phyloP scores from a whole-genome alignment of 2,888 invertebrate genomes.

The Trachelus stipa region DNA sequence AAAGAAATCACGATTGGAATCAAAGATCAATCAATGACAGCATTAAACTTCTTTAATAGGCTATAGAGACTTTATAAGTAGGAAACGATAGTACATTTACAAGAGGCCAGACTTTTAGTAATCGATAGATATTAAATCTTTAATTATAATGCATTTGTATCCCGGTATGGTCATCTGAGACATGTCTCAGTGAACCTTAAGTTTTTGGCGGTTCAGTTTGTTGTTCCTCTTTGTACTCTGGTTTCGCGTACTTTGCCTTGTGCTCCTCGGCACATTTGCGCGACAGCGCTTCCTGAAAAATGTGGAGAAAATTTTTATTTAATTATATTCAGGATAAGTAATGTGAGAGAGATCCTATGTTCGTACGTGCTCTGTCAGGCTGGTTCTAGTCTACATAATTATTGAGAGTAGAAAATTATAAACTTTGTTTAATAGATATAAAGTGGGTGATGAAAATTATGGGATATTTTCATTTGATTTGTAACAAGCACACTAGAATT shows the following conservation, averaged over 20 bases:
- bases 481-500: neutral
- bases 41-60: neutral
- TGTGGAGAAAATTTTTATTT: conserved; percentile 8
- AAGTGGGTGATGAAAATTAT: neutral
- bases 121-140: neutral
- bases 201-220: conserved; percentile 49
- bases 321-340: neutral
- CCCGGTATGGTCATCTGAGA: neutral
- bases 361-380: neutral
- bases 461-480: neutral
- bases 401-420: neutral
- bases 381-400: neutral
- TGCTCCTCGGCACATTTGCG: conserved; percentile 29
- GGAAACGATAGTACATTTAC: neutral
- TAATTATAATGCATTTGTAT: neutral
- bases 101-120: neutral
- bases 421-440: neutral
- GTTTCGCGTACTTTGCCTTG: conserved; percentile 30
- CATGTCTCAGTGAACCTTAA: conserved; percentile 17
- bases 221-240: conserved; percentile 33
- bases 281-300: conserved; percentile 44
- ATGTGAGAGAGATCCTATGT: neutral
- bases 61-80: neutral
- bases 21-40: neutral
- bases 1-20: neutral